Conservation (phyloP, 1,140 invertebrate genomes). For the Catajapyx aquilonaris region DNA sequence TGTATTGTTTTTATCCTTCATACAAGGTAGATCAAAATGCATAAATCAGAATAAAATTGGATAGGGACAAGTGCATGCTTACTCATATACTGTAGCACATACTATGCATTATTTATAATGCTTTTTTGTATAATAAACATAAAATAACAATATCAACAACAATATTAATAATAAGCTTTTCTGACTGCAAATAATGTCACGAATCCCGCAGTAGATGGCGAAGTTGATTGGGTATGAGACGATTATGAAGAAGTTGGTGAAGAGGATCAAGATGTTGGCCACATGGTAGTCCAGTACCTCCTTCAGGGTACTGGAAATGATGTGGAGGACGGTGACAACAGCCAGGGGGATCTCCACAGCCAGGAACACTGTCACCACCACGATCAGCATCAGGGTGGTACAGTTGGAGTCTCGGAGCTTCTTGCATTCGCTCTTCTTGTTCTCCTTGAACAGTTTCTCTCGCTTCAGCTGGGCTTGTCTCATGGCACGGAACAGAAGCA, state of each 20-base stretch:
- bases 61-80: no score
- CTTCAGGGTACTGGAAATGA: constrained; percentile 39
- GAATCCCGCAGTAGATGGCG: constrained; percentile 89
- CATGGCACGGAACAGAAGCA: constrained; percentile 66
- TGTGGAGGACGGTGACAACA: constrained; percentile 63
- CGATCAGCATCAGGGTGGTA: constrained; percentile 86
- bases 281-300: constrained; percentile 56
- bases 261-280: constrained; percentile 59
- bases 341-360: constrained; percentile 78
- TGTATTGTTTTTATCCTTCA: no score
- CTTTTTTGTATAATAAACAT: no score
- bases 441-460: constrained; percentile 60
- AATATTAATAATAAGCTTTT: no score
- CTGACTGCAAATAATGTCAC: no score
- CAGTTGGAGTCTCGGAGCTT: constrained; percentile 69
- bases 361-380: constrained; percentile 77
- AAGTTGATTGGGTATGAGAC: constrained; percentile 85
- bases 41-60: no score
- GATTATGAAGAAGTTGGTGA: constrained; percentile 80
- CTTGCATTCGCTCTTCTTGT: constrained; percentile 61
- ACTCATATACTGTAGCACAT: no score
- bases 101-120: no score
- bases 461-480: constrained; percentile 54
- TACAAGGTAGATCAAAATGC: no score
- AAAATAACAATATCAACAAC: no score